A percentile compares a stretch with the other conserved stretches of the same genome.
Evolutionary conservation across 2,888 invertebrate genomes (phyloP).

Genomic region (Microctonus hyperodae): DNA sequence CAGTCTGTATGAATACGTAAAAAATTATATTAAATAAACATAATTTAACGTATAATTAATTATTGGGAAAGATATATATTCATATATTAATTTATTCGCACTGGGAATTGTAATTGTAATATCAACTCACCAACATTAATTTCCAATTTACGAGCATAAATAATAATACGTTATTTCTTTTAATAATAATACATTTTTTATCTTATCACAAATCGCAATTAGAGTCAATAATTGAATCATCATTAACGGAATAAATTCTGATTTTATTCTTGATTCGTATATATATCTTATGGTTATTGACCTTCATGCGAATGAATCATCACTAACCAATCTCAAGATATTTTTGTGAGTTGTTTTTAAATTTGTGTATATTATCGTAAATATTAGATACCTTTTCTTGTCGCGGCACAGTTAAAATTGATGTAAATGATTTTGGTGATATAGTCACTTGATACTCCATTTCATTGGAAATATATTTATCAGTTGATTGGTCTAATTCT

Average conservation of each 20-base stretch:
- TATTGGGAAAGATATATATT: constrained; percentile 21
- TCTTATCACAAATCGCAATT: neutral
- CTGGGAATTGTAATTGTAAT: neutral
- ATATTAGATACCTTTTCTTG: neutral
- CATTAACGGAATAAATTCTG: neutral
- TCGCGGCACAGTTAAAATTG: constrained; percentile 24
- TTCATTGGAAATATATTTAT: neutral
- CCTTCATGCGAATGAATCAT: neutral
- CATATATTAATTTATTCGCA: constrained; percentile 25
- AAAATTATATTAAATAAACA: neutral
- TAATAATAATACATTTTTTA: neutral
- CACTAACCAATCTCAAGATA: neutral
- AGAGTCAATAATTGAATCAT: neutral
- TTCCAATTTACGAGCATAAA: neutral
- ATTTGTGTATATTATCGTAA: neutral
- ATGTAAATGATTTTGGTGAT: neutral
- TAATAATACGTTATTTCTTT: neutral
- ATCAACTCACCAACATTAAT: neutral
- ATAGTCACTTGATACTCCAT: neutral
- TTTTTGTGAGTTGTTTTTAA: too few species aligned
- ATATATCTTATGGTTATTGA: neutral
- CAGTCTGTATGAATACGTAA: constrained; percentile 60
- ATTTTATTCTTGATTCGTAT: neutral
- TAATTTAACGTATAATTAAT: neutral
- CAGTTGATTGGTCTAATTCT: neutral